These are phyloP conservation scores for Erebia aethiops DNA, from an alignment of 2,888 invertebrate genomes.

Conservation along the genomic window DNA sequence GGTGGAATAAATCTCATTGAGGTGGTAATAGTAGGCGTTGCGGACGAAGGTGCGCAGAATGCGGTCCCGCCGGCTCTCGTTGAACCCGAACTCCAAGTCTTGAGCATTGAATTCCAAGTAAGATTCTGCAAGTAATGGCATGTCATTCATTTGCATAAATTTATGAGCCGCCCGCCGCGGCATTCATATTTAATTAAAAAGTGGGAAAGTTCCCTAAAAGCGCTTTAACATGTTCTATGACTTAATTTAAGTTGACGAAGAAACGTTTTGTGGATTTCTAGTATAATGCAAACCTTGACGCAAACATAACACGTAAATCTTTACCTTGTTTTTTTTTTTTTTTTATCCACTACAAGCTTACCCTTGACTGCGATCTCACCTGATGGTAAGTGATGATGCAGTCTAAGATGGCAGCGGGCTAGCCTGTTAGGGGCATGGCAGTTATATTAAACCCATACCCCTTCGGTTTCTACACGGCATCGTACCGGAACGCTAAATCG, in stretches of 20 bases:
- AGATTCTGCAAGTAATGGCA: conserved; percentile 85
- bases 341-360: too few species aligned
- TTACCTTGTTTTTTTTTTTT: too few species aligned
- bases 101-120: conserved; percentile 92
- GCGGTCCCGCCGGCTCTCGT: conserved; percentile 92
- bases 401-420: too few species aligned
- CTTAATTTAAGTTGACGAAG: conserved; percentile 1
- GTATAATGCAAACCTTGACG: neutral
- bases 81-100: conserved; percentile 95
- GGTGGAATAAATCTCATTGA: conserved; percentile 97
- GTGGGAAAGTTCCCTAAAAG: conserved; percentile 34
- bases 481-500: too few species aligned
- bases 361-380: too few species aligned
- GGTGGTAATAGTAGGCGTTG: conserved; percentile 96
- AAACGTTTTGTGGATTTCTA: conserved; percentile 5
- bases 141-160: conserved; percentile 67
- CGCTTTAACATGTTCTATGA: conserved; percentile 18
- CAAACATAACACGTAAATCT: too few species aligned
- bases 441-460: too few species aligned
- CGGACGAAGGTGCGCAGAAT: conserved; percentile 95
- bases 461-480: too few species aligned
- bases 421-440: too few species aligned
- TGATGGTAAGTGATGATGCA: too few species aligned
- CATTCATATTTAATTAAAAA: conserved; percentile 50
- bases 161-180: conserved; percentile 48